A percentile compares a stretch with the other conserved stretches of the same genome.
These are phyloP conservation scores for Cebidichthys violaceus DNA, from an alignment of 2,113 vertebrate species.

Conservation along the genomic window DNA sequence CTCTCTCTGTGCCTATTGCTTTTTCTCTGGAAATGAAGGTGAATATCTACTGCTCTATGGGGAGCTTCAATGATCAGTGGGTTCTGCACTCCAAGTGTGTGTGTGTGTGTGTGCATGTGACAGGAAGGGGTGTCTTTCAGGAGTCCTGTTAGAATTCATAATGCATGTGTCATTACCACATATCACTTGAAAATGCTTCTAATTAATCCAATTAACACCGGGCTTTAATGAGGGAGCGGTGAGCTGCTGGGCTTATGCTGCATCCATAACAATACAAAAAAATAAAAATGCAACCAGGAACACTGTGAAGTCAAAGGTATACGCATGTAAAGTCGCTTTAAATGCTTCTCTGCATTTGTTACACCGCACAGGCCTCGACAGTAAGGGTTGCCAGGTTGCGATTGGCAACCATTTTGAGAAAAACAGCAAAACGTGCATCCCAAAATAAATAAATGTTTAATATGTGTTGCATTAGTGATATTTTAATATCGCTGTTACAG, in stretches of 20 bases:
- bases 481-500: too few relatives aligned
- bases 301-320: neutral
- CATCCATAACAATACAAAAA: neutral
- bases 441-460: too few relatives aligned
- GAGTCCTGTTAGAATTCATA: conserved; percentile 68
- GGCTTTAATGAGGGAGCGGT: conserved; percentile 18
- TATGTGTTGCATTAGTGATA: too few relatives aligned
- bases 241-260: conserved; percentile 3
- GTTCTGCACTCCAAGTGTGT: conserved; percentile 32
- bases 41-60: conserved; percentile 38
- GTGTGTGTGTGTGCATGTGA: neutral
- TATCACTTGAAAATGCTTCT: conserved; percentile 55
- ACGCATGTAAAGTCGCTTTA: neutral
- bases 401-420: too few relatives aligned
- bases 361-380: neutral
- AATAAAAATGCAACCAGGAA: neutral
- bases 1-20: too few relatives aligned
- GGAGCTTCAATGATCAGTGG: conserved; percentile 53
- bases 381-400: too few relatives aligned
- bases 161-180: conserved; percentile 64
- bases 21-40: conserved; percentile 52
- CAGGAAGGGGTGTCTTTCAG: conserved; percentile 32
- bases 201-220: conserved; percentile 56
- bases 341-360: neutral
- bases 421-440: too few relatives aligned